A percentile compares a stretch with the other conserved stretches of the same genome.
Conservation (phyloP, 1,140 invertebrate genomes). For the Drosophila miranda region DNA sequence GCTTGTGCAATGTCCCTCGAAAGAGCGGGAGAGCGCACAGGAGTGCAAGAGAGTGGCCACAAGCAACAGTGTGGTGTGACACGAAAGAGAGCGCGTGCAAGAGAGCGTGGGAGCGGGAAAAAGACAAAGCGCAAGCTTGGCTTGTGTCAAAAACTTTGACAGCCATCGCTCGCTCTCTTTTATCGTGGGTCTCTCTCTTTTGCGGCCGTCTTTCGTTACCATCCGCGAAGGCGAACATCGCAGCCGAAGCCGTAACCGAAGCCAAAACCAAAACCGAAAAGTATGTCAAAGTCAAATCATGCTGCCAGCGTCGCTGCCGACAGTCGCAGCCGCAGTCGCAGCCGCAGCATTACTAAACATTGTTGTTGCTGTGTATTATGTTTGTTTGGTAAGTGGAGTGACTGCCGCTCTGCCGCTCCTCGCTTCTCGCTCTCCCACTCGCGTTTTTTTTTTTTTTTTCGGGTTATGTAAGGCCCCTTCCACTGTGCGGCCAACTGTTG, state of each 20-base stretch:
- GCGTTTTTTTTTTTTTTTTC: slow-evolving; percentile 14
- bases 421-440: not conserved
- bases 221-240: slow-evolving; percentile 46
- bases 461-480: slow-evolving; percentile 62
- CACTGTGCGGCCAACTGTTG: slow-evolving; percentile 62
- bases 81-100: not conserved
- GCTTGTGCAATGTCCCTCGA: slow-evolving; percentile 63
- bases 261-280: slow-evolving; percentile 63
- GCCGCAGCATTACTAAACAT: slow-evolving; percentile 59
- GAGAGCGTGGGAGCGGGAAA: slow-evolving; percentile 1
- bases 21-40: slow-evolving; percentile 11
- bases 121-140: slow-evolving; percentile 38
- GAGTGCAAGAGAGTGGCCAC: slow-evolving; percentile 5
- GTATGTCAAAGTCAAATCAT: slow-evolving; percentile 81
- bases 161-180: slow-evolving; percentile 23
- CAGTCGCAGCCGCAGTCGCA: slow-evolving; percentile 9
- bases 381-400: slow-evolving; percentile 78
- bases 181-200: slow-evolving; percentile 14
- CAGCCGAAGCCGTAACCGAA: slow-evolving; percentile 25
- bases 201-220: slow-evolving; percentile 38
- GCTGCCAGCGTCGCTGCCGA: slow-evolving; percentile 33
- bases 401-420: slow-evolving; percentile 6
- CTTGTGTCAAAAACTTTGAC: slow-evolving; percentile 58
- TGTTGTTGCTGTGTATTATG: slow-evolving; percentile 60
- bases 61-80: too few species aligned